A percentile compares a stretch with the other conserved stretches of the same genome.
These are phyloP conservation scores for Polyploca ridens DNA, from an alignment of 2,888 invertebrate genomes.

Conservation along the genomic window DNA sequence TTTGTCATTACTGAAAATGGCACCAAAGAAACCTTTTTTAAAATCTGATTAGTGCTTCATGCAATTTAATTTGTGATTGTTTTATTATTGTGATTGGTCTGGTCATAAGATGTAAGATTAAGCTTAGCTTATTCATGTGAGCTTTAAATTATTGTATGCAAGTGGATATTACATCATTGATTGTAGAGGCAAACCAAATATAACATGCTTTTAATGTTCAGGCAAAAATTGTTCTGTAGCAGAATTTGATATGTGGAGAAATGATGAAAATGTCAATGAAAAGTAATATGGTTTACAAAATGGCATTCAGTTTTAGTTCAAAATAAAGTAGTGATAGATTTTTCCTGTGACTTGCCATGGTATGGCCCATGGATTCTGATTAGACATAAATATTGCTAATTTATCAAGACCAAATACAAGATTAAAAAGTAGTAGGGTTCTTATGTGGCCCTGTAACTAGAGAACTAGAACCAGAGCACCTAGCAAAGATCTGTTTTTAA, in stretches of 20 bases:
- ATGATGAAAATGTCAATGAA: neutral
- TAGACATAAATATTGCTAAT: no score
- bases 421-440: no score
- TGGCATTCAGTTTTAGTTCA: neutral
- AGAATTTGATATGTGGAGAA: slow-evolving; percentile 10
- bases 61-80: slow-evolving; percentile 19
- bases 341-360: no score
- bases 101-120: slow-evolving; percentile 78
- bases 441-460: no score
- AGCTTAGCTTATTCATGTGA: slow-evolving; percentile 69
- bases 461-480: no score
- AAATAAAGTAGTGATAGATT: neutral
- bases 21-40: slow-evolving; percentile 52
- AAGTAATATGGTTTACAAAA: neutral
- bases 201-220: slow-evolving; percentile 12
- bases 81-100: slow-evolving; percentile 66
- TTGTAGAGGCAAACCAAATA: slow-evolving; percentile 31
- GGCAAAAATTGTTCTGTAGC: neutral
- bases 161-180: slow-evolving; percentile 42
- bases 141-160: slow-evolving; percentile 70
- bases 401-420: no score
- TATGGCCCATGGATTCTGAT: no score
- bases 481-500: no score
- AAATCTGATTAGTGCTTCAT: slow-evolving; percentile 60
- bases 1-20: slow-evolving; percentile 61